Evolutionary conservation across 2,888 invertebrate genomes (phyloP).

Genomic region (Cacoxenus indagator): DNA sequence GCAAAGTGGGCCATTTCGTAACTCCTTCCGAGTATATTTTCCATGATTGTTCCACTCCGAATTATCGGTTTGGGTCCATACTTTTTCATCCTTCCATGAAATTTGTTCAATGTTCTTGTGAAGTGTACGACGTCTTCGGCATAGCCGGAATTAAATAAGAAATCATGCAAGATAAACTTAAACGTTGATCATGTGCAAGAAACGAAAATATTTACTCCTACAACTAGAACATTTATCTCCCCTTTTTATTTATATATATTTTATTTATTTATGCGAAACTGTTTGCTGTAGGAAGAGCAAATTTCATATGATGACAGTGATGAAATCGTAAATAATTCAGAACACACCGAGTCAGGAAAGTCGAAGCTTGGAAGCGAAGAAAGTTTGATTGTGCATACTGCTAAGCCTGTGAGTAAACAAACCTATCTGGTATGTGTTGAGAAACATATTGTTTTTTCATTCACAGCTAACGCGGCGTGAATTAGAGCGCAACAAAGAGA

Average conservation of each 20-base stretch:
- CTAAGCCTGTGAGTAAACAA: conserved; percentile 10
- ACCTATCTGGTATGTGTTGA: neutral
- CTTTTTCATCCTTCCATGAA: too few relatives aligned
- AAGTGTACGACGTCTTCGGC: too few relatives aligned
- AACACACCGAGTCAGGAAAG: conserved; percentile 10
- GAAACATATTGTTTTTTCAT: neutral
- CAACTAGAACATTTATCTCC: neutral
- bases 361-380: conserved; percentile 23
- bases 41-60: too few relatives aligned
- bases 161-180: too few relatives aligned
- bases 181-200: neutral
- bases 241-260: too few relatives aligned
- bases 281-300: neutral
- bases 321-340: too few relatives aligned
- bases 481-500: conserved; percentile 53
- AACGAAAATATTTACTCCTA: conserved; percentile 5
- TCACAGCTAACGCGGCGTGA: conserved; percentile 50
- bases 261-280: conserved; percentile 44
- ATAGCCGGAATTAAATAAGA: too few relatives aligned
- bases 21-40: too few relatives aligned
- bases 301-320: too few relatives aligned
- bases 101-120: too few relatives aligned
- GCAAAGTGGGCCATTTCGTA: too few relatives aligned
- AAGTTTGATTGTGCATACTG: conserved; percentile 23
- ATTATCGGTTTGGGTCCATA: too few relatives aligned